Evolutionary conservation across 2,888 invertebrate species (phyloP), one percentile per base, ranked within the genome.

Genomic region (Cataglyphis cursor): DNA sequence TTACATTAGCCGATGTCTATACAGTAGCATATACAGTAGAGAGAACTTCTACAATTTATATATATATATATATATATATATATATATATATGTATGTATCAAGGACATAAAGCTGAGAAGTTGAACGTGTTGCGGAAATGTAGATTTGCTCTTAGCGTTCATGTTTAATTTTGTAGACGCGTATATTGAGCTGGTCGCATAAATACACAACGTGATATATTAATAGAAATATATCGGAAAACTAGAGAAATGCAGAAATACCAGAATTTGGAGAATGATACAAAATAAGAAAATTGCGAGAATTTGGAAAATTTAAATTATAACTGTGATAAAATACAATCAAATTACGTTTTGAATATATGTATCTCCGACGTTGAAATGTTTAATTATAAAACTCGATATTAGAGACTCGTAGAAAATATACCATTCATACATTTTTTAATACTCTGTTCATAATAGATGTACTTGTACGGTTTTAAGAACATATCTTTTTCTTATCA

Each of bases 261-360:
- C 10, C n/a, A 24, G 5, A 18, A 35, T 35, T 44, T 8, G 54
- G 15, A 28, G 10, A n/a, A 18, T 62, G 38, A 62, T 5, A 3
- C 10, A 48, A 64, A 31, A 75, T n/a, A 15, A 41, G 10, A n/a
- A n/a, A 48, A 51, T 18, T n/a, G 18, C 65, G 48, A 65, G 21
- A 35, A 51, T n/a, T 51, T n/a, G 31, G 1, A 59, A 65, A 48
- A 21, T 35, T 74, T 1, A 48, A 35, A 44, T 41, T 64, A 38
- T 21, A 21, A 21, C 64, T 1, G 38, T n/a, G n/a, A 12, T 64
- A 21, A 24, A 64, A 64, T 12, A 48, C 74, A 48, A 74, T 74
- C 3, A 12, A 24, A 74, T 24, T 54, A 35, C 6, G 9, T 70
- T 38, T 68, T 9, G 21, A 68, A n/a, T 10, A 62, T 24, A 9